phyloP scores from a whole-genome alignment of 2,888 invertebrate genomes.

The Drosophila mimica region DNA sequence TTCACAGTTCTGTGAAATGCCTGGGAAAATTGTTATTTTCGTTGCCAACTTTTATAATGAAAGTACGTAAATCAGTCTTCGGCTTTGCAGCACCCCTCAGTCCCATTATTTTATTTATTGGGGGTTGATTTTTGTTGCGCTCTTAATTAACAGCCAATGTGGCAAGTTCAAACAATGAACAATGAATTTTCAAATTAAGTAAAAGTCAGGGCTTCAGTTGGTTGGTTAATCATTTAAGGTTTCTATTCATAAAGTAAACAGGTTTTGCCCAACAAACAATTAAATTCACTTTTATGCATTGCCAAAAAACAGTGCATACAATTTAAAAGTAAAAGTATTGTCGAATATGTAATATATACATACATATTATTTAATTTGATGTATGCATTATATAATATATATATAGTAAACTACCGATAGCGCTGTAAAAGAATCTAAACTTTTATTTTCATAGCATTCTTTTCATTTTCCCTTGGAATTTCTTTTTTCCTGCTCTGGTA shows the following conservation, averaged over 20 bases:
- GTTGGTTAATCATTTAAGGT: conserved; percentile 27
- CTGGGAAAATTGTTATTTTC: conserved; percentile 22
- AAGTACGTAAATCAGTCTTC: conserved; percentile 53
- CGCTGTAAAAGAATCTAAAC: background rate
- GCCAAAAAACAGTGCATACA: conserved; percentile 31
- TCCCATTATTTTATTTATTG: background rate
- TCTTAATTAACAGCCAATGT: conserved; percentile 52
- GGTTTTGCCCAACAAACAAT: conserved; percentile 22
- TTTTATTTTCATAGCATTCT: background rate
- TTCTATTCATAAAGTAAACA: background rate
- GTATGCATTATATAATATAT: background rate
- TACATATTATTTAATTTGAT: background rate
- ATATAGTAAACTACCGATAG: background rate
- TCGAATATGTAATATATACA: background rate
- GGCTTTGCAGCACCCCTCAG: background rate
- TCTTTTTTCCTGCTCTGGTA: background rate
- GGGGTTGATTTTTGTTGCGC: conserved; percentile 25
- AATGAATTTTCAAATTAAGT: conserved; percentile 51
- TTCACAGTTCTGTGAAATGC: conserved; percentile 16
- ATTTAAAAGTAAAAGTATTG: conserved; percentile 46
- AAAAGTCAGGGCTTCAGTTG: conserved; percentile 17
- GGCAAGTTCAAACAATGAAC: conserved; percentile 45
- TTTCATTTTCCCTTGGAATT: rapidly evolving
- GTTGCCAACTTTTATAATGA: conserved; percentile 41
- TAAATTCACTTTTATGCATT: conserved; percentile 42